Evolutionary conservation across 2,888 invertebrate genomes (phyloP).

Genomic region (Philaethria dido): DNA sequence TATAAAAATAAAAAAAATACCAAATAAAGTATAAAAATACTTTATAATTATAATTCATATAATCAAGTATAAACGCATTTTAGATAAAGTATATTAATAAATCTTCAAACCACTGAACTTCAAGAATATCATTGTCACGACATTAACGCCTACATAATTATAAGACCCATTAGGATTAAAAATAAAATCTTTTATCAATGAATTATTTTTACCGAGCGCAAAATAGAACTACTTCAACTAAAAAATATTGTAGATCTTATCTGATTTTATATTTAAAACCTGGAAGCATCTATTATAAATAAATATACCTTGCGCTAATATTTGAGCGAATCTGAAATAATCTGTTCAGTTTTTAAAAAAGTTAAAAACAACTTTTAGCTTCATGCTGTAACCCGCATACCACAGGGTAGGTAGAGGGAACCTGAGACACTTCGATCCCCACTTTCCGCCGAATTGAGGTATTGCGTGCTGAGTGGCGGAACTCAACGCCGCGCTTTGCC

Average conservation of each 20-base stretch:
- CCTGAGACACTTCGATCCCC: no score
- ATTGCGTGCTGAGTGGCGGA: no score
- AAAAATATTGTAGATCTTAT: neutral
- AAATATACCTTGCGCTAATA: no score
- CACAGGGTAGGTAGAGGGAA: no score
- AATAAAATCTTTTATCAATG: conserved; percentile 11
- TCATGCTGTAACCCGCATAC: no score
- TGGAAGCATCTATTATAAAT: no score
- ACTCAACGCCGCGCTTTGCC: no score
- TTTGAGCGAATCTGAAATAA: no score
- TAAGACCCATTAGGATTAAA: conserved; percentile 9
- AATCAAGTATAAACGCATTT: neutral
- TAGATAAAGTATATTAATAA: conserved; percentile 6
- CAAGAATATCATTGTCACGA: conserved; percentile 9
- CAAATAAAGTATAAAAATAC: neutral
- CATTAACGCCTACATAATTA: conserved; percentile 27
- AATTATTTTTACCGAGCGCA: neutral
- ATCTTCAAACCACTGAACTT: conserved; percentile 4
- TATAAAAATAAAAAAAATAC: no score
- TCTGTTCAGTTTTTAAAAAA: no score
- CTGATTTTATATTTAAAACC: neutral
- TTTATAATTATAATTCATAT: neutral
- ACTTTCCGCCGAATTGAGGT: no score
- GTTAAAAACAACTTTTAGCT: no score
- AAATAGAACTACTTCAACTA: neutral